A percentile compares a stretch with the other conserved stretches of the same genome.
phyloP scores from a whole-genome alignment of 2,888 invertebrate species.

The Cyaniris semiargus region DNA sequence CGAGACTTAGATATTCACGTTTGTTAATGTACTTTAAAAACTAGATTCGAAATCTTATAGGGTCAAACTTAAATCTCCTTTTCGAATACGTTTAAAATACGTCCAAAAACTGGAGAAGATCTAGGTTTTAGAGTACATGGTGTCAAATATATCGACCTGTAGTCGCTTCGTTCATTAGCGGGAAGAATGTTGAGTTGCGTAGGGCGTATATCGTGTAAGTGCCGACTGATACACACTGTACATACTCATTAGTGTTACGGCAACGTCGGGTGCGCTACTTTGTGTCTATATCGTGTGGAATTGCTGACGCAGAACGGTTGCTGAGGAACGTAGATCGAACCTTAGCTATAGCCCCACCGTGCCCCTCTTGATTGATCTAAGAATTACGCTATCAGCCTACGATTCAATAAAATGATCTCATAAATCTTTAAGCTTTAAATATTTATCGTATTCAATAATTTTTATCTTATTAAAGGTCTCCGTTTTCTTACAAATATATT shows the following conservation, averaged over 20 bases:
- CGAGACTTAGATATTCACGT: conserved; percentile 46
- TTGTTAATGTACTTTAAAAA: conserved; percentile 21
- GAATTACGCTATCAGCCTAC: not conserved
- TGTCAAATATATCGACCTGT: conserved; percentile 49
- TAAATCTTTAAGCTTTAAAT: conserved; percentile 1
- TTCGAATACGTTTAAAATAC: not conserved
- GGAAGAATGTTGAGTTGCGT: conserved; percentile 50
- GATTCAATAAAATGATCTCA: not conserved
- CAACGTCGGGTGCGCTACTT: conserved; percentile 41
- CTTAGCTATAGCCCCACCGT: not conserved
- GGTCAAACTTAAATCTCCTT: not conserved
- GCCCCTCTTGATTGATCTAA: not conserved
- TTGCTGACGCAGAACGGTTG: conserved; percentile 24
- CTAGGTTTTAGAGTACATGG: conserved; percentile 33
- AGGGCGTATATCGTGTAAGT: conserved; percentile 50
- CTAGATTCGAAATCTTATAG: not conserved
- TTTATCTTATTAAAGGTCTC: not conserved
- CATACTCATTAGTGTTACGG: conserved; percentile 62
- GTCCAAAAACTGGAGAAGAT: not conserved
- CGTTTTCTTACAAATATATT: not conserved
- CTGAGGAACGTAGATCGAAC: not conserved
- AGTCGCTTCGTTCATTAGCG: conserved; percentile 52
- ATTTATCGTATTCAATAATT: not conserved
- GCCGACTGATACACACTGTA: conserved; percentile 77
- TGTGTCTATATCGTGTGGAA: conserved; percentile 33